These are phyloP conservation scores for Tetramorium bicarinatum DNA, from an alignment of 2,888 invertebrate species.

Conservation along the genomic window DNA sequence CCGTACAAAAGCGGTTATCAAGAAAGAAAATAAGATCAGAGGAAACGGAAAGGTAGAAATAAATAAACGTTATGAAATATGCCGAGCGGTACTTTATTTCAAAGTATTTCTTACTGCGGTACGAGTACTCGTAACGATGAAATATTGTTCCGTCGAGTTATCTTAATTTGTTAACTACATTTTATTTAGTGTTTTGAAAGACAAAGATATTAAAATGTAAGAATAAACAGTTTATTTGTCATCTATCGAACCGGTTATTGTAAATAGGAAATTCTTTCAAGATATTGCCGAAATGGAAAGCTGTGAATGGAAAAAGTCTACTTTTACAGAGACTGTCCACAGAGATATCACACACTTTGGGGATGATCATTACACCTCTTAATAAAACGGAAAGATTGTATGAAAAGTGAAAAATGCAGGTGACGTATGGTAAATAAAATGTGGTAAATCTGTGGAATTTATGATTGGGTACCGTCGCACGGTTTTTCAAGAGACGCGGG, in stretches of 20 bases:
- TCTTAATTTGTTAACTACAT: background rate
- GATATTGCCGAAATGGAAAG: background rate
- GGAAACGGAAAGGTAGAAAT: slow-evolving; percentile 2
- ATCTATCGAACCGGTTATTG: background rate
- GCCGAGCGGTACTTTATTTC: background rate
- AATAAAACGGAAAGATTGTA: slow-evolving; percentile 1
- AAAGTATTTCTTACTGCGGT: background rate
- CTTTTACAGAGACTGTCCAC: background rate
- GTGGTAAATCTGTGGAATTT: slow-evolving; percentile 31
- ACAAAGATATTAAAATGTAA: background rate
- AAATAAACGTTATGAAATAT: slow-evolving; percentile 35
- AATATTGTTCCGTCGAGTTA: background rate
- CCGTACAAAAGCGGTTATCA: slow-evolving; percentile 29
- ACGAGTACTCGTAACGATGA: background rate
- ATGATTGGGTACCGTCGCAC: background rate
- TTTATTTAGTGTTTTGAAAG: background rate
- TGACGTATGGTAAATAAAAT: background rate
- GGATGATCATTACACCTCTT: background rate
- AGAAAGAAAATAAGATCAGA: slow-evolving; percentile 41
- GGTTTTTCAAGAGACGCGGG: slow-evolving; percentile 16
- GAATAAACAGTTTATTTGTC: background rate
- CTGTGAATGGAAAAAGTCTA: background rate
- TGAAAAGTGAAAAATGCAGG: background rate
- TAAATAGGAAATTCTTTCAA: background rate
- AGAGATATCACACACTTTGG: background rate